Evolutionary conservation across 2,113 vertebrate genomes (phyloP).

Genomic region (Sarotherodon lohbergeri): DNA sequence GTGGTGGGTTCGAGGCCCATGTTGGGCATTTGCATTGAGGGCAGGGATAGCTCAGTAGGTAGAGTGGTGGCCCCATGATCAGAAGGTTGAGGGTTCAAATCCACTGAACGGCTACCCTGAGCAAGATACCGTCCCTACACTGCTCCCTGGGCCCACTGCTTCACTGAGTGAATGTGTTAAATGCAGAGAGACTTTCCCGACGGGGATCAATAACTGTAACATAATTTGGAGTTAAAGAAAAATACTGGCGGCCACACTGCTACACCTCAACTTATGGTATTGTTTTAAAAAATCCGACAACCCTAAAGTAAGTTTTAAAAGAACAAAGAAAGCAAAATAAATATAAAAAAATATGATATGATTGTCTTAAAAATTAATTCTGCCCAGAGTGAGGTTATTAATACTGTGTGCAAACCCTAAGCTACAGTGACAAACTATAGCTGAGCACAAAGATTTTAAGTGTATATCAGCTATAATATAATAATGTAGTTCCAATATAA

Average conservation of each 20-base stretch:
- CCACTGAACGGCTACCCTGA: background rate
- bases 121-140: background rate
- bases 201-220: background rate
- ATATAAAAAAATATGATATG: background rate
- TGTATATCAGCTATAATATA: background rate
- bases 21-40: background rate
- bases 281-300: background rate
- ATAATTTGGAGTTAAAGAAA: background rate
- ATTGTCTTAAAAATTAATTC: background rate
- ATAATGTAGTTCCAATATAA: background rate
- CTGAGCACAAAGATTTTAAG: background rate
- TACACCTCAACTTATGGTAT: background rate
- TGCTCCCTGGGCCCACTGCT: background rate
- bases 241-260: background rate
- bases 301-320: background rate
- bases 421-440: background rate
- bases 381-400: background rate
- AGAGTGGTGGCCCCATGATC: background rate
- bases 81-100: background rate
- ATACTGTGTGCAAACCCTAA: background rate
- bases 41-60: background rate
- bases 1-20: background rate
- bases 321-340: background rate
- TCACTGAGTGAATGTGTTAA: background rate
- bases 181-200: background rate